phyloP scores from a whole-genome alignment of 92 coral and sea anemone species.

The Epizoanthus illoricatus region DNA sequence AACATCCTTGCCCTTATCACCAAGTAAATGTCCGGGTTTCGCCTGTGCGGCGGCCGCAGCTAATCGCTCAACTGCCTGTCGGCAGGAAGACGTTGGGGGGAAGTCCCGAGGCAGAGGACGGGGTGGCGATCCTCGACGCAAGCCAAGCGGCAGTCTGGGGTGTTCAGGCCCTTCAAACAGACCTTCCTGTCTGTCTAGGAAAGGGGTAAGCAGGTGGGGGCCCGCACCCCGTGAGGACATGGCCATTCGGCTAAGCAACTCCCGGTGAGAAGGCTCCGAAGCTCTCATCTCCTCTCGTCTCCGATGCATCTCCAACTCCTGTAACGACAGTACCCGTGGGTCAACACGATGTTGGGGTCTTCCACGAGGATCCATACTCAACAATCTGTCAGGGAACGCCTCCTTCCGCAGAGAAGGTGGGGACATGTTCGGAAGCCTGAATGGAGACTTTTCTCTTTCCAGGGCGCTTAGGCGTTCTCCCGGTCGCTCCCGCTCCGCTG shows the following conservation, averaged over 20 bases:
- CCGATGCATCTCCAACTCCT: constrained; percentile 74
- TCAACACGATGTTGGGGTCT: constrained; percentile 66
- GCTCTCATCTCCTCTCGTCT: constrained; percentile 71
- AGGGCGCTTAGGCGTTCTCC: constrained; percentile 16
- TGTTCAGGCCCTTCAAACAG: constrained; percentile 53
- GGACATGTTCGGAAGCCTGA: constrained; percentile 59
- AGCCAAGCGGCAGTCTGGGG: constrained; percentile 55
- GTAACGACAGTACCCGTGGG: constrained; percentile 65
- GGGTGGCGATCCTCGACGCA: constrained; percentile 67
- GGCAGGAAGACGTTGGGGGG: constrained; percentile 67
- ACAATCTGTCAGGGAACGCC: constrained; percentile 54
- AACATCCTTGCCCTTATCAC: constrained; percentile 57
- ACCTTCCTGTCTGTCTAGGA: constrained; percentile 64
- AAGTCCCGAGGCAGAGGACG: constrained; percentile 61
- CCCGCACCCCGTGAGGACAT: constrained; percentile 49
- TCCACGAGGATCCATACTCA: constrained; percentile 41
- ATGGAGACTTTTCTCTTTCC: constrained; percentile 32
- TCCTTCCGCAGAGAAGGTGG: constrained; percentile 76
- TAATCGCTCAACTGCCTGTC: constrained; percentile 84
- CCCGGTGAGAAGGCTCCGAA: constrained; percentile 79
- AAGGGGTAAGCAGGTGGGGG: constrained; percentile 28
- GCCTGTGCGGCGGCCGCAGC: constrained; percentile 82
- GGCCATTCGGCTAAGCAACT: constrained; percentile 86
- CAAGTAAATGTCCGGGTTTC: constrained; percentile 53
- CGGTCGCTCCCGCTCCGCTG: constrained; percentile 27